These are phyloP conservation scores for Carcharodon carcharias DNA, from an alignment of 2,797 vertebrate species.

Conservation along the genomic window DNA sequence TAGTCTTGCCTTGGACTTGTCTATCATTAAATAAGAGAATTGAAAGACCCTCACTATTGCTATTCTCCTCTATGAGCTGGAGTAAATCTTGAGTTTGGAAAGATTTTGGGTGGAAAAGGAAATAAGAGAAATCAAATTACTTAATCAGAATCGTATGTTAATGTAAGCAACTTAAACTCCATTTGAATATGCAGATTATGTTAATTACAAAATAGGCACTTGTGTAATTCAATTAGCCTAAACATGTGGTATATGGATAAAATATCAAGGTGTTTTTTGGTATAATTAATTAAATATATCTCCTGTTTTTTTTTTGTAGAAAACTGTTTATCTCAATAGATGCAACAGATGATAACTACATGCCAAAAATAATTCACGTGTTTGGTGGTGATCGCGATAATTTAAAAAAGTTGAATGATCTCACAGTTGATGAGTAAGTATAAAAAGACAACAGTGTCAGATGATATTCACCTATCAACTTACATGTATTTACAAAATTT, in stretches of 20 bases:
- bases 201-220: conserved; percentile 29
- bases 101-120: not conserved
- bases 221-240: not conserved
- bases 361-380: conserved; percentile 84
- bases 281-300: not conserved
- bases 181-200: conserved; percentile 21
- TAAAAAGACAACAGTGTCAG: too few relatives aligned
- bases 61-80: not conserved
- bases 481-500: not conserved
- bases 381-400: conserved; percentile 85
- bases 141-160: not conserved
- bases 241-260: not conserved
- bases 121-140: not conserved
- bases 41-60: not conserved
- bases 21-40: not conserved
- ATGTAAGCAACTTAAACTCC: not conserved
- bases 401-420: conserved; percentile 85
- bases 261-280: not conserved
- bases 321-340: conserved; percentile 88
- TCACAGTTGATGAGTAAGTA: conserved; percentile 87
- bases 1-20: not conserved
- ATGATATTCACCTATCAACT: not conserved
- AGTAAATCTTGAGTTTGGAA: not conserved
- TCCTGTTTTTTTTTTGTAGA: conserved; percentile 55
- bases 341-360: conserved; percentile 92